Conservation (phyloP, 2,888 invertebrate species). For the Acleris sparsana region DNA sequence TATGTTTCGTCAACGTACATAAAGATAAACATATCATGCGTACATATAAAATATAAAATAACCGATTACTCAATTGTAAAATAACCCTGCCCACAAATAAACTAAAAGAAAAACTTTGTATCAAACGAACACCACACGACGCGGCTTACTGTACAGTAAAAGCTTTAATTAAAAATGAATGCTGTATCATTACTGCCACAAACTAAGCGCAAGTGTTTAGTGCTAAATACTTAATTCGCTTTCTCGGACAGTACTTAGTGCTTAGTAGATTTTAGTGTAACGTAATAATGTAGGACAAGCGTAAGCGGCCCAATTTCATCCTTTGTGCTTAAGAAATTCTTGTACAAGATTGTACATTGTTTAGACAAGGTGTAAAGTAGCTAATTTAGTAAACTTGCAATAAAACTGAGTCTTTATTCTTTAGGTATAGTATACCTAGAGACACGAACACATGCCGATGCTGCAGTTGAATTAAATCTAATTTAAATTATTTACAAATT, state of each 20-base stretch:
- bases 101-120: too few species aligned
- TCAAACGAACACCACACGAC: background rate
- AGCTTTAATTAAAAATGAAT: slow-evolving; percentile 24
- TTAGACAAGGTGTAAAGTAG: background rate
- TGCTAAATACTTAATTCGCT: slow-evolving; percentile 29
- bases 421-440: too few species aligned
- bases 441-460: too few species aligned
- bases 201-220: slow-evolving; percentile 17
- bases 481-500: too few species aligned
- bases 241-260: slow-evolving; percentile 22
- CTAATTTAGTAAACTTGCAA: background rate
- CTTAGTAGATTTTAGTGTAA: background rate
- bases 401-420: too few species aligned
- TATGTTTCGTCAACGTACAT: too few species aligned
- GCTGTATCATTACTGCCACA: slow-evolving; percentile 22
- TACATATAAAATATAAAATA: too few species aligned
- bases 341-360: background rate
- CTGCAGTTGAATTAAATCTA: too few species aligned
- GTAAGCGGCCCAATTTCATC: background rate
- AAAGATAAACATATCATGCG: too few species aligned
- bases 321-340: background rate
- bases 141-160: slow-evolving; percentile 5
- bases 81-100: too few species aligned
- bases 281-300: background rate
- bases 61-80: too few species aligned